Evolutionary conservation across 35 echinoderm and acorn worm genomes (phyloP).

Genomic region (Apostichopus parvimensis): DNA sequence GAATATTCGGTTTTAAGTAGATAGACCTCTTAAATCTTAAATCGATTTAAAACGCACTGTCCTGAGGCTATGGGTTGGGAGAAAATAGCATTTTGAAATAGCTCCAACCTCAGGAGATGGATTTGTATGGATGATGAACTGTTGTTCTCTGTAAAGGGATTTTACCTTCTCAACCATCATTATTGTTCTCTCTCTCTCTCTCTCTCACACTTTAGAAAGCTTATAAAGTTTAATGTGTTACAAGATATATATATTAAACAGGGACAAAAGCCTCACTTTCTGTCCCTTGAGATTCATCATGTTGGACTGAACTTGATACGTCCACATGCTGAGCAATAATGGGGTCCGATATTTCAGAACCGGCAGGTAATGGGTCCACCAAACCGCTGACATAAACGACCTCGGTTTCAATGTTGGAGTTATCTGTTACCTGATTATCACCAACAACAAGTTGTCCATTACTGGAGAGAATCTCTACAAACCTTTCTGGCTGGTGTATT

Average conservation of each 20-base stretch:
- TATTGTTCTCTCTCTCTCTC: too few relatives aligned
- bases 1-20: too few relatives aligned
- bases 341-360: conserved; percentile 23
- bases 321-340: conserved; percentile 38
- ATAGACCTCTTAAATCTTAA: too few relatives aligned
- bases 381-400: background rate
- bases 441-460: background rate
- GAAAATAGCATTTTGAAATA: too few relatives aligned
- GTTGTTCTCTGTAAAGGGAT: too few relatives aligned
- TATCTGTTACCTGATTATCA: background rate
- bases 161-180: too few relatives aligned
- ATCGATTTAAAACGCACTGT: too few relatives aligned
- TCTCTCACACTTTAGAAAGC: too few relatives aligned
- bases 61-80: too few relatives aligned
- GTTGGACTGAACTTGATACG: conserved; percentile 34
- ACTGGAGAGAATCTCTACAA: background rate
- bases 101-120: too few relatives aligned
- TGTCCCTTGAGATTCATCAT: background rate
- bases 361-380: conserved; percentile 13
- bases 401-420: conserved; percentile 10
- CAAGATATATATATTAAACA: background rate
- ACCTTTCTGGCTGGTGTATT: background rate
- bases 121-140: too few relatives aligned
- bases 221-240: too few relatives aligned
- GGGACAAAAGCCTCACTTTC: conserved; percentile 45